These are phyloP conservation scores for Drosophila saltans DNA, from an alignment of 1,140 invertebrate species.

Conservation along the genomic window DNA sequence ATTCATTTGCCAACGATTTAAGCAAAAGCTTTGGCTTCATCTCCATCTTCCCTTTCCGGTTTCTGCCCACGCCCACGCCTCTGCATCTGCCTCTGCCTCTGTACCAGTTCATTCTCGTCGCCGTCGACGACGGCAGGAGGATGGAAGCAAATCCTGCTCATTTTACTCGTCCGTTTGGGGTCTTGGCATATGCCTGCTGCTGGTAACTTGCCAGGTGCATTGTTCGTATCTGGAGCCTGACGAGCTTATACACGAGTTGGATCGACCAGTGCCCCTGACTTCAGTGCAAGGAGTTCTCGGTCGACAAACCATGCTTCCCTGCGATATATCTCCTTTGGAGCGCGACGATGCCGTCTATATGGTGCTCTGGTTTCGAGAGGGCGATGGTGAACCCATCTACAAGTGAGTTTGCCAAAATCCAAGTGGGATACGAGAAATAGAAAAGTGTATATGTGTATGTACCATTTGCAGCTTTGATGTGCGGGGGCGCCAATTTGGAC, in stretches of 20 bases:
- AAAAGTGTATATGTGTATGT: not conserved
- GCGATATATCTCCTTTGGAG: constrained; percentile 91
- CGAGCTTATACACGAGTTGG: constrained; percentile 83
- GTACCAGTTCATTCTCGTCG: not conserved
- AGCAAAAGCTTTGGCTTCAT: constrained; percentile 6
- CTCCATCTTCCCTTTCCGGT: not conserved
- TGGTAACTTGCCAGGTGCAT: constrained; percentile 27
- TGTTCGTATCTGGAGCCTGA: constrained; percentile 76
- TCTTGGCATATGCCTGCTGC: constrained; percentile 41
- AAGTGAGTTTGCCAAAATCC: constrained; percentile 85
- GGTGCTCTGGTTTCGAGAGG: constrained; percentile 94
- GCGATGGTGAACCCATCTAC: constrained; percentile 92
- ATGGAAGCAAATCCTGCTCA: constrained; percentile 10
- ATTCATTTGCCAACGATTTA: constrained; percentile 44
- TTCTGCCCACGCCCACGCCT: not conserved
- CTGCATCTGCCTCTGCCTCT: not conserved
- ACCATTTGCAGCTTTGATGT: constrained; percentile 90
- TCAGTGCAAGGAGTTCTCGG: constrained; percentile 91
- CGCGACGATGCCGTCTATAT: constrained; percentile 92
- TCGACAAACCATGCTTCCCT: constrained; percentile 90
- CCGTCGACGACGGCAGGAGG: constrained; percentile 13
- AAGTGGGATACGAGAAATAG: not conserved
- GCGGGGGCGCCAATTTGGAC: constrained; percentile 87
- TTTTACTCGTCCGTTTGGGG: constrained; percentile 24
- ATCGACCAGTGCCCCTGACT: constrained; percentile 87